These are phyloP conservation scores for Haliclystus octoradiatus DNA, from an alignment of 30 jellyfish, hydroid and myxozoan genomes.

Conservation along the genomic window DNA sequence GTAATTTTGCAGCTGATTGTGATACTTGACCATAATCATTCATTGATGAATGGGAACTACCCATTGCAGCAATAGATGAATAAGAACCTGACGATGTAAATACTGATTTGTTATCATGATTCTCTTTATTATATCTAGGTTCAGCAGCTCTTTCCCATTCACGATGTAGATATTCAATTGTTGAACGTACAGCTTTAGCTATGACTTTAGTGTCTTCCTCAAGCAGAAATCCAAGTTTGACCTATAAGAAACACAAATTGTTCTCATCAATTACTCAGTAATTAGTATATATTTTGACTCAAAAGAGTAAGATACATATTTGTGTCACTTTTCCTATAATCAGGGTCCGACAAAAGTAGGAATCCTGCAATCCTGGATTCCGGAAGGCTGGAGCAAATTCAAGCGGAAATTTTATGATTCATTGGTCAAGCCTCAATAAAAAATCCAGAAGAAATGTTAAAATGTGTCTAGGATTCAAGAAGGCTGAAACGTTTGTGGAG, in stretches of 20 bases:
- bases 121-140: conserved; percentile 34
- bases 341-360: too few species aligned
- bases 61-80: background rate
- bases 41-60: background rate
- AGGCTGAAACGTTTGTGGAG: too few species aligned
- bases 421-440: too few species aligned
- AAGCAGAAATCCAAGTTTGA: conserved; percentile 55
- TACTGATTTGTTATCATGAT: conserved; percentile 10
- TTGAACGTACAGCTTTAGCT: conserved; percentile 55
- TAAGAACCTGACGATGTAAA: background rate
- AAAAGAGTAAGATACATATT: too few species aligned
- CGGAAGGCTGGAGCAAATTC: too few species aligned
- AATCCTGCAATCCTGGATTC: too few species aligned
- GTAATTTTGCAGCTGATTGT: background rate
- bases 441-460: too few species aligned
- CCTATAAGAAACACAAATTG: conserved; percentile 61
- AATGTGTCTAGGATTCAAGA: too few species aligned
- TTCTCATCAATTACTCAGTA: too few species aligned
- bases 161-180: conserved; percentile 41
- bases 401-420: too few species aligned
- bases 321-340: too few species aligned
- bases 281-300: too few species aligned
- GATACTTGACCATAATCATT: background rate
- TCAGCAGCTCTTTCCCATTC: conserved; percentile 51
- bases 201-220: conserved; percentile 64